These are phyloP conservation scores for Pygoscelis antarcticus DNA, from an alignment of 2,113 vertebrate species.

Conservation along the genomic window DNA sequence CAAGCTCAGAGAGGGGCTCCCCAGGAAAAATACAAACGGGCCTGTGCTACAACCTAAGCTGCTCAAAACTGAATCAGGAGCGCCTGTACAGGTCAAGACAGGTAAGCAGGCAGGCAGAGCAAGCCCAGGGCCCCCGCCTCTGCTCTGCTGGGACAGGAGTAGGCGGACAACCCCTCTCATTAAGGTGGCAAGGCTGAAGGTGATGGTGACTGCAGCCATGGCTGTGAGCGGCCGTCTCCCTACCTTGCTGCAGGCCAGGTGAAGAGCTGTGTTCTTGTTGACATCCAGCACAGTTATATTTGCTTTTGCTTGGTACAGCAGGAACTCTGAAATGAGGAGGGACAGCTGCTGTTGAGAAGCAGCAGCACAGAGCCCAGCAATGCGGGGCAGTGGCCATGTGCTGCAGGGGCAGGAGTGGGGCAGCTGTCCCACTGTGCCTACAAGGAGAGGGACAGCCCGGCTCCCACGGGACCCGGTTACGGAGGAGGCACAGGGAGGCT, in stretches of 20 bases:
- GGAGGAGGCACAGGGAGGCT: not conserved
- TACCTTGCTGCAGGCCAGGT: conserved; percentile 97
- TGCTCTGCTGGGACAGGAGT: not conserved
- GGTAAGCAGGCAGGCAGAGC: not conserved
- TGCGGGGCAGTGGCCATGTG: rapidly evolving
- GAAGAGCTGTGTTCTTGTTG: conserved; percentile 96
- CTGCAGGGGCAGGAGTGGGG: not conserved
- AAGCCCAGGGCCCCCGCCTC: not conserved
- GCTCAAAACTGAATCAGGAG: not conserved
- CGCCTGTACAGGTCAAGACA: not conserved
- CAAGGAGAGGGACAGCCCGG: not conserved
- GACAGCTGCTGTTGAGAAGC: not conserved
- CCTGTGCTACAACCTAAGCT: not conserved
- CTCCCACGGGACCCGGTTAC: not conserved
- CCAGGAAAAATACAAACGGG: rapidly evolving
- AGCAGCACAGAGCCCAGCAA: not conserved
- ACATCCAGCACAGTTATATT: conserved; percentile 91
- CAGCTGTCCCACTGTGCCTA: rapidly evolving
- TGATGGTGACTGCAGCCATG: rapidly evolving
- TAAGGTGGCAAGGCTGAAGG: not conserved
- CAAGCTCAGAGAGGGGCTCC: not conserved
- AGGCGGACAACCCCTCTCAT: rapidly evolving
- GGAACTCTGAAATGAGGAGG: conserved; percentile 79
- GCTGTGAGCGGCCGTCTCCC: rapidly evolving
- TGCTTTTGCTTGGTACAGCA: conserved; percentile 90